Evolutionary conservation across 2,888 invertebrate species (phyloP), one percentile per base, ranked within the genome.

Genomic region (Ichneumoninae sp.): DNA sequence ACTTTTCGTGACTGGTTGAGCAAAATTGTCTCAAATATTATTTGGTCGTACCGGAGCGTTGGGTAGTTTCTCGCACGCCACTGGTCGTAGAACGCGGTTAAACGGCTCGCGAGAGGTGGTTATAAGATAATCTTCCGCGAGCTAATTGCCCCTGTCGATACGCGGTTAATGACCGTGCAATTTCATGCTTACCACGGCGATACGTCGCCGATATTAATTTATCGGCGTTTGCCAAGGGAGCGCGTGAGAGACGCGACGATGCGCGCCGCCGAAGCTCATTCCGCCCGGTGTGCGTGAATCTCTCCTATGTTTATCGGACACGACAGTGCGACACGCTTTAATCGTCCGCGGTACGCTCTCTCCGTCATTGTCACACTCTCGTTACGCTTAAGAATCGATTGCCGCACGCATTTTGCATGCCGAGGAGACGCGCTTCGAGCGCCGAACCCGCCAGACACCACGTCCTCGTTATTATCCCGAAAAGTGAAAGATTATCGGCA

Each of bases 401-500:
- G 84, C 26, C 26, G 60, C 47, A 26, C 44, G 60, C 70, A 54
- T 80, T 83, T 83, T 78, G 77, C 83, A 80, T 82, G 73, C 81
- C 81, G 69, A 76, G 13, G 63, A 54, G 66, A 81, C 52, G 60
- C 44, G 10, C 22, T 52, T 33, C 30, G 4, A 44, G 63, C 19
- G 22, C 1, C 33, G 16, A 73, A 50, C 57, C 47, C 65, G 22
- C 36, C 33, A 50, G 60, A 60, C 22, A 80, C 63, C 84, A 75
- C 54, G 74, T 81, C 70, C 74, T 82, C 78, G 81, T 89, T 89
- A 89, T 90, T 90, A 90, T 86, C 75, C 87, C 88, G 85, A 89
- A 90, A 89, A 89, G 88, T 88, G 89, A 89, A 85, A 85, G 85
- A 89, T 90, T 90, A 90, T 87, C 87, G 86, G 87, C 89, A 91